These are phyloP conservation scores for Spermophilus dauricus DNA, from an alignment of 2,113 vertebrate species.

Conservation along the genomic window DNA sequence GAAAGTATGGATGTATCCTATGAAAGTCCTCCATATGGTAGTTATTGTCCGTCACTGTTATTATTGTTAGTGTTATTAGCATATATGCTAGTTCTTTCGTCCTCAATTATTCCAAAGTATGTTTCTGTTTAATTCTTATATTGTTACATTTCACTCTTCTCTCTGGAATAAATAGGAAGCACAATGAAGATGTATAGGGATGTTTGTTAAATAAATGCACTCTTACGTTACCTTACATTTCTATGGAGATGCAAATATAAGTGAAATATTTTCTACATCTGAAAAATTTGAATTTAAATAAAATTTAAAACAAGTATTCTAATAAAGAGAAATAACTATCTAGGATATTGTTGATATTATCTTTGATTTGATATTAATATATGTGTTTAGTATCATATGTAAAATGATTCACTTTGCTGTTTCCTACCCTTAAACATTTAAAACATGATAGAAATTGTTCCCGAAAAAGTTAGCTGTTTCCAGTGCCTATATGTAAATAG, in stretches of 20 bases:
- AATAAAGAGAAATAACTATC: background rate
- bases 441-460: background rate
- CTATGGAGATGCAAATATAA: background rate
- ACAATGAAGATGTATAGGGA: background rate
- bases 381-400: background rate
- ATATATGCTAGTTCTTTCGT: background rate
- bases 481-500: background rate
- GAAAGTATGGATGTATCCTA: background rate
- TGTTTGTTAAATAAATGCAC: background rate
- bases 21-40: background rate
- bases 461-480: background rate
- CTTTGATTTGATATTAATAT: constrained; percentile 7
- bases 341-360: background rate
- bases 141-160: background rate
- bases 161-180: background rate
- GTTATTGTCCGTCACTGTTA: background rate
- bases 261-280: background rate
- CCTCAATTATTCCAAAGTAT: background rate
- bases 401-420: constrained; percentile 12
- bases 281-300: background rate
- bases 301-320: background rate
- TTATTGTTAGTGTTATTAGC: background rate
- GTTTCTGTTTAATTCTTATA: background rate
- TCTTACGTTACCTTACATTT: background rate
- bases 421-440: constrained; percentile 7